A percentile compares a stretch with the other conserved stretches of the same genome.
Conservation (phyloP, 1,140 invertebrate genomes). For the Halesus radiatus region DNA sequence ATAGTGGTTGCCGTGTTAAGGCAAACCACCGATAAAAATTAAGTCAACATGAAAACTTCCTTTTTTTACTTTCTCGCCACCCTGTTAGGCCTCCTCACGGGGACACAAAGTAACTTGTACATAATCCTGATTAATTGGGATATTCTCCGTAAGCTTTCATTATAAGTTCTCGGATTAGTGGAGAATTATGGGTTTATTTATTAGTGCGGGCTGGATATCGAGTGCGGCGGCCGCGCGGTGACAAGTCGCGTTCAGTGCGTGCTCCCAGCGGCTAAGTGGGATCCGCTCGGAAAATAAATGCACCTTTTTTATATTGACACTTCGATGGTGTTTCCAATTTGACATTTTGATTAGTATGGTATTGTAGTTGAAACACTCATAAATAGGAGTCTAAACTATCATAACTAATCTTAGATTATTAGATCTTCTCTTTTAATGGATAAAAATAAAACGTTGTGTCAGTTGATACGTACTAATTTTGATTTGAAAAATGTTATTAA, state of each 20-base stretch:
- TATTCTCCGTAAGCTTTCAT: conserved; percentile 41
- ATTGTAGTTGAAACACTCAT: no score
- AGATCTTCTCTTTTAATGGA: no score
- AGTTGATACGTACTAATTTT: no score
- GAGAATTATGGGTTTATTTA: conserved; percentile 44
- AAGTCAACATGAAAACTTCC: background rate
- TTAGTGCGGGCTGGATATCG: background rate
- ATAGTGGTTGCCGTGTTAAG: background rate
- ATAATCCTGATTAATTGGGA: conserved; percentile 42
- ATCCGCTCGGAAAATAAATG: background rate
- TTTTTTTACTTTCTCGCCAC: background rate
- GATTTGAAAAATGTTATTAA: no score
- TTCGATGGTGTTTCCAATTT: no score
- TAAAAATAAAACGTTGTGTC: no score
- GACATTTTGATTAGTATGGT: no score
- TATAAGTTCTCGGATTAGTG: conserved; percentile 46
- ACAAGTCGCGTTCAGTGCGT: conserved; percentile 4
- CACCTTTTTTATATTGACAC: no score
- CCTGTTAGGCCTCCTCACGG: conserved; percentile 6
- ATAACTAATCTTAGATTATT: no score
- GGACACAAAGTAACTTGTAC: conserved; percentile 33
- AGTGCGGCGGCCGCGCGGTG: background rate
- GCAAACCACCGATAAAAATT: background rate
- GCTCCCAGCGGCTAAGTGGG: background rate
- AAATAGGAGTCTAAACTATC: no score